Conservation (phyloP, 2,113 vertebrate genomes). For the Festucalex cinctus region DNA sequence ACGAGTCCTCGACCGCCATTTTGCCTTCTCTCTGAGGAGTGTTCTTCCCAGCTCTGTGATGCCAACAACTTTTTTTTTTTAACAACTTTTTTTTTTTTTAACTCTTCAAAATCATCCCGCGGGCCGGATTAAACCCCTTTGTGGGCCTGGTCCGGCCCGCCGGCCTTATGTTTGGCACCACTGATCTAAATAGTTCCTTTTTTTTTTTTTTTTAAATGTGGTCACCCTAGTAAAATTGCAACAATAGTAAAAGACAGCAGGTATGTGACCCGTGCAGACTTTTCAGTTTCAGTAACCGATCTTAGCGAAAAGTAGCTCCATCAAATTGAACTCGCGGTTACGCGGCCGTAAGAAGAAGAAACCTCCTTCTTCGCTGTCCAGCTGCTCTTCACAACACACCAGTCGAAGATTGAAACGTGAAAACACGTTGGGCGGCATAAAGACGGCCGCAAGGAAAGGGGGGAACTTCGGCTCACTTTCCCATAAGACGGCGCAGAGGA, state of each 20-base stretch:
- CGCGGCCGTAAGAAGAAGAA: not conserved
- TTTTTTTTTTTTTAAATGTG: too few species aligned
- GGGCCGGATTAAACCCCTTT: too few species aligned
- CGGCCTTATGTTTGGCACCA: too few species aligned
- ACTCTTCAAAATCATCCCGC: too few species aligned
- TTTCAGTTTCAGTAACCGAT: not conserved
- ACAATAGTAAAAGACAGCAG: too few species aligned
- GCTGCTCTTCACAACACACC: constrained; percentile 17
- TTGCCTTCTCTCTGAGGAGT: constrained; percentile 18
- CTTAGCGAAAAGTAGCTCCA: not conserved
- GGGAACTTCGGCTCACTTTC: constrained; percentile 29
- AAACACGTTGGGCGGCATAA: not conserved
- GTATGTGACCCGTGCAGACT: not conserved
- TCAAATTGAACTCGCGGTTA: not conserved
- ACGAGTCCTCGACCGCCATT: constrained; percentile 5
- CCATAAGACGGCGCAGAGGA: constrained; percentile 27
- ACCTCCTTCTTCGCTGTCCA: not conserved
- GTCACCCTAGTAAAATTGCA: too few species aligned
- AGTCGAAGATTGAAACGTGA: constrained; percentile 17
- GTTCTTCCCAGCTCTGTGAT: not conserved
- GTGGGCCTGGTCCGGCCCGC: too few species aligned
- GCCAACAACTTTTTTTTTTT: too few species aligned
- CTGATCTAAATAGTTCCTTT: too few species aligned
- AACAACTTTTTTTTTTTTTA: too few species aligned
- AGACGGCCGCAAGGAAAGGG: constrained; percentile 5